Evolutionary conservation across 2,113 vertebrate species (phyloP).

Genomic region (Lynx canadensis): DNA sequence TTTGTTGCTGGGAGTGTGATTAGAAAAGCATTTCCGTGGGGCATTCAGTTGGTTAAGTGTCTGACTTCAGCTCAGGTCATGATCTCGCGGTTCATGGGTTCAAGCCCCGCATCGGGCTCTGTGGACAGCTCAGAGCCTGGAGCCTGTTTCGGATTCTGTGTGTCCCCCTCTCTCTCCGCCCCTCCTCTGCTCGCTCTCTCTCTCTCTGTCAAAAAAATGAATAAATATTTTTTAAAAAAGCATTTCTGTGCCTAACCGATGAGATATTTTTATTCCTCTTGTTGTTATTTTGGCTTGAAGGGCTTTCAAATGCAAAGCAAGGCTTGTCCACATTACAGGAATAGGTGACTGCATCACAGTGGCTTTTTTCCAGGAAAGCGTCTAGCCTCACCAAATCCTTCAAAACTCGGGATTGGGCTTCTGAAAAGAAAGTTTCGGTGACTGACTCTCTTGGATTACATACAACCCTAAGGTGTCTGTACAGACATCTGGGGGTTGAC

Average conservation of each 20-base stretch:
- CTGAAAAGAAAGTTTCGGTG: background rate
- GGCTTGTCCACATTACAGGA: background rate
- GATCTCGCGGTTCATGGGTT: no score
- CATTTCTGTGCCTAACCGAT: background rate
- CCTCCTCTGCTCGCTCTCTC: no score
- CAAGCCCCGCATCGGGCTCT: no score
- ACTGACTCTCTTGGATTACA: background rate
- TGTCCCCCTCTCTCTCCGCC: no score
- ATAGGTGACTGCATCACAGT: background rate
- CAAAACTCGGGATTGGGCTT: background rate
- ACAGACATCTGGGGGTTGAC: background rate
- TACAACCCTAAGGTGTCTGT: no score
- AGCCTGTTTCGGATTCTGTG: no score
- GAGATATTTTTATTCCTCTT: background rate
- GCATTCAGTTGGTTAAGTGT: no score
- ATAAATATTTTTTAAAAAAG: no score
- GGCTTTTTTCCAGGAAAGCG: background rate
- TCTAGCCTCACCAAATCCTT: rapidly evolving
- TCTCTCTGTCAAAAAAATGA: no score
- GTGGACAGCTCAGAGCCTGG: no score
- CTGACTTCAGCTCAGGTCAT: no score
- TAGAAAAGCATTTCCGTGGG: background rate
- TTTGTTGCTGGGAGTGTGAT: background rate
- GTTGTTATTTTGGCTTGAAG: background rate
- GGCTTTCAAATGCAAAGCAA: background rate